Conservation (phyloP, 2,797 vertebrate species). For the Argyrosomus regius region DNA sequence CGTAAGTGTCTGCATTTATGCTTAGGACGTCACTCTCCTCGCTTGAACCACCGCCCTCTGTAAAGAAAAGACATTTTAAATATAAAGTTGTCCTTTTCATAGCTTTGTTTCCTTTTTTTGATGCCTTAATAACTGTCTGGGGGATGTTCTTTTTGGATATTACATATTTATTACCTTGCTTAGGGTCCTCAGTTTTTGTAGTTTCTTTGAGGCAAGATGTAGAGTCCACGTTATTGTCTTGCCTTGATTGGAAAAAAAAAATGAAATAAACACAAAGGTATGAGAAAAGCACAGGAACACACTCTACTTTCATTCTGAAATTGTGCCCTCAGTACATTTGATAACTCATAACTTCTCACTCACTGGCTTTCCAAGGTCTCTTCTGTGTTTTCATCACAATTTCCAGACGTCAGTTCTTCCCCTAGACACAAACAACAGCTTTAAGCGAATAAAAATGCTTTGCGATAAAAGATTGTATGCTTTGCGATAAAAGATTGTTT, state of each 20-base stretch:
- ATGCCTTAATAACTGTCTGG: not conserved
- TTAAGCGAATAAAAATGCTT: not conserved
- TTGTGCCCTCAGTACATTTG: conserved; percentile 60
- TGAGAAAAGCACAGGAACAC: not conserved
- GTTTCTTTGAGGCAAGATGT: conserved; percentile 90
- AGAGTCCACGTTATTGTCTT: conserved; percentile 93
- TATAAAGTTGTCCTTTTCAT: not conserved
- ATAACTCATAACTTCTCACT: conserved; percentile 77
- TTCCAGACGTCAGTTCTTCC: conserved; percentile 85
- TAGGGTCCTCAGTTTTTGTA: conserved; percentile 87
- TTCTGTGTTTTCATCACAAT: conserved; percentile 81
- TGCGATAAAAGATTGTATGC: not conserved
- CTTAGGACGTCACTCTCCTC: conserved; percentile 98
- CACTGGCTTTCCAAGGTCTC: conserved; percentile 88
- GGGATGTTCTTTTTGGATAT: not conserved
- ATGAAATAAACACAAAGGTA: not conserved
- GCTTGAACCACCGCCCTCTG: conserved; percentile 83
- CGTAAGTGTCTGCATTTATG: conserved; percentile 96
- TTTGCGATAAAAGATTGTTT: not conserved
- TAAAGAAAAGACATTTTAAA: conserved; percentile 27
- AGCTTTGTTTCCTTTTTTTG: not conserved
- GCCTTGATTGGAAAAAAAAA: conserved; percentile 79
- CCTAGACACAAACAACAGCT: conserved; percentile 77
- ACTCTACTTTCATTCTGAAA: not conserved
- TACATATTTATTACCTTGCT: conserved; percentile 87